Evolutionary conservation across 2,797 vertebrate species (phyloP), one percentile per base, ranked within the genome.

Genomic region (Ctenosaura bakeri): DNA sequence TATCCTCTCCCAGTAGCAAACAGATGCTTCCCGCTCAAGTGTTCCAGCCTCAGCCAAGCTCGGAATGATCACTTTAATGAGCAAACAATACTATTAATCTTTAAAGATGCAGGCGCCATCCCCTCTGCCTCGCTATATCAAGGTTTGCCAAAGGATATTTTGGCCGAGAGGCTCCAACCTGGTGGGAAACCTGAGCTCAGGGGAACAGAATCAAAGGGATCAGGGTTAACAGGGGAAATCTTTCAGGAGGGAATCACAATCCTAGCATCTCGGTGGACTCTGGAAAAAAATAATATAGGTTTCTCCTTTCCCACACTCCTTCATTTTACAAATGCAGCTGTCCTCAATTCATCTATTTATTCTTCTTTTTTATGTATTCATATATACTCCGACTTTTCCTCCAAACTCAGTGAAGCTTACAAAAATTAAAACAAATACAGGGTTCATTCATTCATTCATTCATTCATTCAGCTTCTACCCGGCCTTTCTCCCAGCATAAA

Each of bases 1-100:
- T 97, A 97, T 94, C 94, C 86, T 96, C 94, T 98, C 96, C 97
- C 97, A 95, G 97, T 95, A 95, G 97, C 97, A 97, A 97, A 96
- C 97, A 97, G 96, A 98, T 97, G 97, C 96, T 97, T 95, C 29
- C 94, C 92, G 94, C 94, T 96, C 90, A 88, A 97, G 96, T 18
- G 7, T 91, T 96, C 96, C 95, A 96, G 95, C 95, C 87, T 94
- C 89, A 0, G 2, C 91, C 88, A 93, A 88, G 96, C 96, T 96
- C 93, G 94, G 96, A 97, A 96, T 3, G 74, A 97, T 97, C 96
- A 94, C 92, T 93, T 97, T 97, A 97, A 97, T 97, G 97, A 97
- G 96, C 96, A 96, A 96, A 97, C 94, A 96, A 89, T 73, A 52
- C 91, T 64, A 95, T 96, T 97, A 94, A 96, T 96, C 96, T 96